Percentiles rank a stretch among this genome's conserved stretches.
These are phyloP conservation scores for Nycticebus coucang DNA, from an alignment of 2,113 vertebrate genomes.

Conservation along the genomic window DNA sequence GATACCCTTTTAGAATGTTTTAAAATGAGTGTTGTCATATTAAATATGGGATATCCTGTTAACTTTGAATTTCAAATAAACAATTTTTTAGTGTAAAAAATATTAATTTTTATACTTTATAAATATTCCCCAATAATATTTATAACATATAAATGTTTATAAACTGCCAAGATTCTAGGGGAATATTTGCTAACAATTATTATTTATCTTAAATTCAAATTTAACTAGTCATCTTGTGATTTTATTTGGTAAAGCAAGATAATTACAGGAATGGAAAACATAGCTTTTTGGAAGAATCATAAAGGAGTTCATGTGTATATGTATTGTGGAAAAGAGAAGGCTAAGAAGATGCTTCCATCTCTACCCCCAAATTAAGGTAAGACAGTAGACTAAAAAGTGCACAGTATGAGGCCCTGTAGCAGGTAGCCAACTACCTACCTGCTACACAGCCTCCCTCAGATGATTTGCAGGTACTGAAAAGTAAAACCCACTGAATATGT, in stretches of 20 bases:
- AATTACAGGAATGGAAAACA: background rate
- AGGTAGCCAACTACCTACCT: background rate
- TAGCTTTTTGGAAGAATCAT: background rate
- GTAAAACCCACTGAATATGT: background rate
- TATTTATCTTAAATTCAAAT: conserved; percentile 31
- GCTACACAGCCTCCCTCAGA: background rate
- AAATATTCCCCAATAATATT: no score
- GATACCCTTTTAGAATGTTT: background rate
- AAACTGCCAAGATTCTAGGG: background rate
- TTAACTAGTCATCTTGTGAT: background rate
- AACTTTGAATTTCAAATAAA: background rate
- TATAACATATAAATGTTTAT: no score
- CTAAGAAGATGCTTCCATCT: background rate
- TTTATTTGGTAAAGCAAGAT: conserved; percentile 5
- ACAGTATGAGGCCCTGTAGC: background rate
- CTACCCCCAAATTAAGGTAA: background rate
- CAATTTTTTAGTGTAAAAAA: background rate
- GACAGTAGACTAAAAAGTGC: background rate
- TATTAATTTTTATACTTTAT: no score
- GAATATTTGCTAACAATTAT: conserved; percentile 22
- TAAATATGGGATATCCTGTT: background rate
- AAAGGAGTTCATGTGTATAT: background rate
- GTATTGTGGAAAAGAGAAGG: background rate
- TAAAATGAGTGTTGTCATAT: background rate
- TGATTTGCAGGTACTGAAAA: background rate